Conservation (phyloP, 2,113 vertebrate species). For the Nettapus auritus region DNA sequence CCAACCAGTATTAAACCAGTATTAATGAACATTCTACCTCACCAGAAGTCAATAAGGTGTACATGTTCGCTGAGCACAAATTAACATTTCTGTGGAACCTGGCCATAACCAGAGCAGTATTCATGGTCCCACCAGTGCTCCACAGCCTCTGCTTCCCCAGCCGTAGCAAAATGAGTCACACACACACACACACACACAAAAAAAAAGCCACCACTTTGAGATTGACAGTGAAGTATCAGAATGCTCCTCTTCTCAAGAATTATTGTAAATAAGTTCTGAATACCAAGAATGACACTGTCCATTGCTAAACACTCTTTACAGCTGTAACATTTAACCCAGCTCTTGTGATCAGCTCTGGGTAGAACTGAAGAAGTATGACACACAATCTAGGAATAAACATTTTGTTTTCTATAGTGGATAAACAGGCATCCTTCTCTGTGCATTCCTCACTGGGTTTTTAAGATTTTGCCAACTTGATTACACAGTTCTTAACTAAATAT, state of each 20-base stretch:
- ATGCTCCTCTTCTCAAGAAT: neutral
- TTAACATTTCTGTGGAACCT: neutral
- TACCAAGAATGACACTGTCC: neutral
- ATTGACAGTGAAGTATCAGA: neutral
- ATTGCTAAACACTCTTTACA: neutral
- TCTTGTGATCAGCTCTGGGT: neutral
- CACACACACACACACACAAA: too few species aligned
- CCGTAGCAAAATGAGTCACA: accelerated
- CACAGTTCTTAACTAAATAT: slow-evolving; percentile 71
- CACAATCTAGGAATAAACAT: slow-evolving; percentile 31
- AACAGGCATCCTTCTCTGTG: slow-evolving; percentile 34
- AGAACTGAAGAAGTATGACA: slow-evolving; percentile 1
- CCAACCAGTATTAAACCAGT: neutral
- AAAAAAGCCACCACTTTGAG: neutral
- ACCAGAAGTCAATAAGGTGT: neutral
- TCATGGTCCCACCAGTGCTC: neutral
- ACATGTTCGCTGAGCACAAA: accelerated
- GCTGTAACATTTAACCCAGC: slow-evolving; percentile 20
- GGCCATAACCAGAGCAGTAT: accelerated
- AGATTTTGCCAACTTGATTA: slow-evolving; percentile 25
- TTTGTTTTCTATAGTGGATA: slow-evolving; percentile 16
- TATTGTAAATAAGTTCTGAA: neutral
- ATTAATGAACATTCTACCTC: neutral
- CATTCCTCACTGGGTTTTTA: neutral
- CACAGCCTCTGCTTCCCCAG: neutral